Conservation (phyloP, 1,140 invertebrate genomes). For the Diorhabda sublineata region DNA sequence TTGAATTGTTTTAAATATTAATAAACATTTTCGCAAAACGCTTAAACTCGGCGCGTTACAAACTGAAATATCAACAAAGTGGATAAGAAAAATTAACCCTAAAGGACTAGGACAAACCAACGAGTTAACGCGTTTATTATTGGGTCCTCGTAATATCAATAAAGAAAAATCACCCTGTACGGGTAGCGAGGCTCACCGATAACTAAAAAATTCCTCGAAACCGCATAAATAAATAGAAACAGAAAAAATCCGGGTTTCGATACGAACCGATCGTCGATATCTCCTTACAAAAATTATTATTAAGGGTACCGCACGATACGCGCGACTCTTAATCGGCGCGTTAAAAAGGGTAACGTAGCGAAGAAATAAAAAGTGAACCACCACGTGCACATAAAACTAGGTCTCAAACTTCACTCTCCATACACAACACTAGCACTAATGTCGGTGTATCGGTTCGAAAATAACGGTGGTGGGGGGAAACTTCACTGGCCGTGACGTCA, state of each 20-base stretch:
- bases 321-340: neutral
- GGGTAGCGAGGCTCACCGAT: no score
- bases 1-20: no score
- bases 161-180: no score
- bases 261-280: conserved; percentile 18
- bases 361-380: conserved; percentile 10
- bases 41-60: no score
- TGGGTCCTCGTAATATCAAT: no score
- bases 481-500: conserved; percentile 39
- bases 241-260: neutral
- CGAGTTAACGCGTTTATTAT: no score
- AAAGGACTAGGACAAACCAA: no score
- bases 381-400: conserved; percentile 11
- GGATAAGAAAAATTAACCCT: no score
- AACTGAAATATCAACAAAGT: no score
- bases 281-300: conserved; percentile 5
- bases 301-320: neutral
- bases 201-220: no score
- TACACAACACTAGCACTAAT: conserved; percentile 22
- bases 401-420: conserved; percentile 16
- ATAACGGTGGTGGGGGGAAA: conserved; percentile 24
- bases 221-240: no score
- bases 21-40: no score
- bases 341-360: neutral
- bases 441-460: conserved; percentile 13